Evolutionary conservation across 2,888 invertebrate species (phyloP).

Genomic region (Heliconius charithonia): DNA sequence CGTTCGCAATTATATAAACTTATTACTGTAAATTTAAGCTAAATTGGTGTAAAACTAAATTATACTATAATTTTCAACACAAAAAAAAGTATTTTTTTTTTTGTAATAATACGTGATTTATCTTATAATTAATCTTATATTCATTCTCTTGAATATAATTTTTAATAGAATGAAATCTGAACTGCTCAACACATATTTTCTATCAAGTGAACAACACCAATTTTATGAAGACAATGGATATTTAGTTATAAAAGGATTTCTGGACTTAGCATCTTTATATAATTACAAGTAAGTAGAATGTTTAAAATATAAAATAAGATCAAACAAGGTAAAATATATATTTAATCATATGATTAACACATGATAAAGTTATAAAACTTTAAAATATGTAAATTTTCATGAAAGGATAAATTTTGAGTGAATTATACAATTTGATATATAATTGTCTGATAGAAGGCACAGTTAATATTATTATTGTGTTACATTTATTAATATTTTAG

Average conservation of each 20-base stretch:
- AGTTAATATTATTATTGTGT: too few relatives aligned
- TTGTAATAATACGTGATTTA: background rate
- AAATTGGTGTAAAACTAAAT: background rate
- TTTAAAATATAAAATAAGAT: background rate
- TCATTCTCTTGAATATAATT: background rate
- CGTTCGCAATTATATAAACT: too few relatives aligned
- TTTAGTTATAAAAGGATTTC: constrained; percentile 87
- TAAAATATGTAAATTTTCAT: too few relatives aligned
- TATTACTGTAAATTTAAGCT: background rate
- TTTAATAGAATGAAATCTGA: constrained; percentile 42
- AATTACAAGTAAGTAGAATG: constrained; percentile 83
- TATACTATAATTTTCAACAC: background rate
- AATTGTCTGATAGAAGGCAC: too few relatives aligned
- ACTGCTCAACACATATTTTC: constrained; percentile 55
- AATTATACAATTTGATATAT: too few relatives aligned
- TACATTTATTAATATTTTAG: too few relatives aligned
- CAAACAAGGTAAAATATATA: too few relatives aligned
- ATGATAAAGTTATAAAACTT: too few relatives aligned
- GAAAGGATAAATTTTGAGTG: too few relatives aligned
- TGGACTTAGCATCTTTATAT: constrained; percentile 86
- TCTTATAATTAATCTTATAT: background rate
- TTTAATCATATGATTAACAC: too few relatives aligned
- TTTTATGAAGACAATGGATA: constrained; percentile 93
- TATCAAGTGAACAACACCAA: constrained; percentile 84
- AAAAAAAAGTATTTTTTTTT: background rate